These are phyloP conservation scores for Bubo blakistoni DNA, from an alignment of 2,113 vertebrate genomes.

Conservation along the genomic window DNA sequence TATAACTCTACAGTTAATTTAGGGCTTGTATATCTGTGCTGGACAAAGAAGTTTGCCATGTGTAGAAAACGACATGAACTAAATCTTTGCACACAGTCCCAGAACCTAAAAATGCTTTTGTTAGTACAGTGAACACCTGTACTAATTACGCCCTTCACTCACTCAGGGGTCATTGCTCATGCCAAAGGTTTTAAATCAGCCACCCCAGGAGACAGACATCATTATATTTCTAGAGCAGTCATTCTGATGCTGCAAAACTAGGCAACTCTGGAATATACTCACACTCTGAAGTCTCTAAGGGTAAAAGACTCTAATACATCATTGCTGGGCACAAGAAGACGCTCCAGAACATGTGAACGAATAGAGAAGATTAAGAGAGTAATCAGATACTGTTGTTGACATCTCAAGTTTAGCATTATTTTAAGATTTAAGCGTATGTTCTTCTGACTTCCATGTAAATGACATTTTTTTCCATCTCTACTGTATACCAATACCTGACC, in stretches of 20 bases:
- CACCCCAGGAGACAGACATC: conserved; percentile 34
- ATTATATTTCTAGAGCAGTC: background rate
- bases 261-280: background rate
- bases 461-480: background rate
- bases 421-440: background rate
- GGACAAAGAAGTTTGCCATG: conserved; percentile 54
- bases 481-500: background rate
- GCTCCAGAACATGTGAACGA: background rate
- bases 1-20: conserved; percentile 55
- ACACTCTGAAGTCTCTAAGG: background rate
- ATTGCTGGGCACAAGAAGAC: background rate
- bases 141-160: conserved; percentile 50
- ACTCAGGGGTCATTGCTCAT: conserved; percentile 26
- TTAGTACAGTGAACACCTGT: conserved; percentile 61
- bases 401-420: background rate
- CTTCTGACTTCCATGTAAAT: background rate
- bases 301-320: background rate
- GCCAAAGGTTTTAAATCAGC: conserved; percentile 65
- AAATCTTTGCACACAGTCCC: conserved; percentile 40
- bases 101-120: conserved; percentile 26
- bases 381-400: background rate
- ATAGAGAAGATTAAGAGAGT: background rate
- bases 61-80: conserved; percentile 57
- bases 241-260: background rate
- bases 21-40: conserved; percentile 3